Conservation (phyloP, 2,113 vertebrate species). For the Petaurus breviceps region DNA sequence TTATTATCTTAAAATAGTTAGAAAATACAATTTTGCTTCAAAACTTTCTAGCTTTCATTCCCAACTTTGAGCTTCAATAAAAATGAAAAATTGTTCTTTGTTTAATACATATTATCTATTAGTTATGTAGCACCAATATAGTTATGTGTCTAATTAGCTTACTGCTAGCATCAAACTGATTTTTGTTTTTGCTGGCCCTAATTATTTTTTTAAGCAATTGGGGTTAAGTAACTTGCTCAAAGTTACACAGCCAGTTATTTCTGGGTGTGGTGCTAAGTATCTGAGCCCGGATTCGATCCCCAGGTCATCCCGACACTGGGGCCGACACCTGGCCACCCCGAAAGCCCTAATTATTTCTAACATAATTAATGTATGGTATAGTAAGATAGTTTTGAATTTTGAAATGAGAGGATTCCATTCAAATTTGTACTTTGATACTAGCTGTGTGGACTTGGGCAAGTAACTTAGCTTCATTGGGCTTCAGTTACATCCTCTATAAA, state of each 20-base stretch:
- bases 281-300: too few relatives aligned
- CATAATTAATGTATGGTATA: background rate
- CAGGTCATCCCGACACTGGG: too few relatives aligned
- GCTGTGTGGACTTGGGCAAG: background rate
- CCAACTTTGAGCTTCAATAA: background rate
- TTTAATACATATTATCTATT: background rate
- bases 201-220: too few relatives aligned
- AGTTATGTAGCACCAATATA: background rate
- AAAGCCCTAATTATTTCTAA: background rate
- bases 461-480: background rate
- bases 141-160: background rate
- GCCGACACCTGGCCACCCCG: too few relatives aligned
- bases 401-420: background rate
- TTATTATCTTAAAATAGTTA: conserved; percentile 23
- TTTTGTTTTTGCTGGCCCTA: background rate
- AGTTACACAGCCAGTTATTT: too few relatives aligned
- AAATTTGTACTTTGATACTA: background rate
- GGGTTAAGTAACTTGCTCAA: too few relatives aligned
- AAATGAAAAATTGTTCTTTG: background rate
- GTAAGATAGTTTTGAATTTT: background rate
- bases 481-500: background rate
- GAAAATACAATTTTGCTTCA: background rate
- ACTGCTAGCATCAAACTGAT: background rate
- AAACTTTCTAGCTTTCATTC: conserved; percentile 40
- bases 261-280: too few relatives aligned